Conservation (phyloP, 1,140 invertebrate species). For the Chrysomallon squamiferum region DNA sequence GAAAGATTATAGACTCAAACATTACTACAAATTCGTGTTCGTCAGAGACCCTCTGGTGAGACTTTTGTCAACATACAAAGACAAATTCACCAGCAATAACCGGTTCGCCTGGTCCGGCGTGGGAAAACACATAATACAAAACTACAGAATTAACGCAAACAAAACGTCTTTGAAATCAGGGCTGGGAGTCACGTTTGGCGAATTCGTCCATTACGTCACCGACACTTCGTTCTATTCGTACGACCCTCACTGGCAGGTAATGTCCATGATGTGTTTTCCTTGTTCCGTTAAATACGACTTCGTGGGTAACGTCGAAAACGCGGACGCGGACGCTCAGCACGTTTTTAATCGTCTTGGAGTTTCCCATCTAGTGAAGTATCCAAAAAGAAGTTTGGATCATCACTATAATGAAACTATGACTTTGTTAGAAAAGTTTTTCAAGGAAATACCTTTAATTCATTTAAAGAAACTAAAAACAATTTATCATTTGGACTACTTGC, state of each 20-base stretch:
- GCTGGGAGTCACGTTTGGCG: background rate
- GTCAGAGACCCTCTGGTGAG: conserved; percentile 90
- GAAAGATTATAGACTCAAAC: conserved; percentile 69
- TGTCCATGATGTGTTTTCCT: background rate
- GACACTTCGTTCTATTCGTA: background rate
- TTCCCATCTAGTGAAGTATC: background rate
- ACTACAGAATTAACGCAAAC: conserved; percentile 7
- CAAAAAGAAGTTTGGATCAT: background rate
- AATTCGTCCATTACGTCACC: conserved; percentile 1
- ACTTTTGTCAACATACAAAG: conserved; percentile 85
- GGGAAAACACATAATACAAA: conserved; percentile 76
- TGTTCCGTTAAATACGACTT: conserved; percentile 4
- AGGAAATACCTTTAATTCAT: background rate
- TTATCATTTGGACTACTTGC: background rate
- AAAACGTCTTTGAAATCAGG: background rate
- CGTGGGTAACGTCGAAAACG: background rate
- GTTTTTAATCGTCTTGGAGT: background rate
- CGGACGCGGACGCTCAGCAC: background rate
- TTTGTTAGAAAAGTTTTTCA: background rate
- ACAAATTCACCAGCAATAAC: conserved; percentile 80
- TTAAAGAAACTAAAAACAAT: background rate
- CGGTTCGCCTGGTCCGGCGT: conserved; percentile 78
- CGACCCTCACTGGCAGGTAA: background rate
- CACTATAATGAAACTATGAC: background rate
- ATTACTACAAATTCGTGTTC: conserved; percentile 83